Evolutionary conservation across 2,888 invertebrate species (phyloP).

Genomic region (Thalpophila matura): DNA sequence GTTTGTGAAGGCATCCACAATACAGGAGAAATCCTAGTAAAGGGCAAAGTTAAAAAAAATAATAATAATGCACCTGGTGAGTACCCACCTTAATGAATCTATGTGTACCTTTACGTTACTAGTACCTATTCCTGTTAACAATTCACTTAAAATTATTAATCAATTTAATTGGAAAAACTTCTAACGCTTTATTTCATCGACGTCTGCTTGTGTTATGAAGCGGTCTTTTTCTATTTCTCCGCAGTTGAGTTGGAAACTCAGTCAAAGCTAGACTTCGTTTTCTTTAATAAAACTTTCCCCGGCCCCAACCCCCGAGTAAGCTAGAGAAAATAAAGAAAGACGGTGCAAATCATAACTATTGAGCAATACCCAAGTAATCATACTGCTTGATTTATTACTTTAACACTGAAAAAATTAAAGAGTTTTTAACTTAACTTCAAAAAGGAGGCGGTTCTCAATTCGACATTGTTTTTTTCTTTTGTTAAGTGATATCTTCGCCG

Average conservation of each 20-base stretch:
- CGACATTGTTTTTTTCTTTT: no score
- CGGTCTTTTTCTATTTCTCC: constrained; percentile 42
- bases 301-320: constrained; percentile 12
- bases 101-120: not conserved
- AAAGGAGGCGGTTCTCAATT: no score
- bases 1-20: no score
- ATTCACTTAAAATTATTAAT: not conserved
- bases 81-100: no score
- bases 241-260: constrained; percentile 45
- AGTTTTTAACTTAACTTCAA: no score
- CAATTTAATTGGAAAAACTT: constrained; percentile 5
- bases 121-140: not conserved
- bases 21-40: no score
- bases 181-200: constrained; percentile 47
- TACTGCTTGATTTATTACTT: constrained; percentile 14
- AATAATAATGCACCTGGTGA: no score
- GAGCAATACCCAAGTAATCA: constrained; percentile 7
- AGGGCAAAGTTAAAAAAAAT: no score
- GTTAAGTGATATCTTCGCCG: no score
- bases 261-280: constrained; percentile 61
- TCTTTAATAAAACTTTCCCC: constrained; percentile 63
- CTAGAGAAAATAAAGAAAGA: constrained; percentile 42
- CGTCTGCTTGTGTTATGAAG: constrained; percentile 39
- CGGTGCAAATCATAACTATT: constrained; percentile 53
- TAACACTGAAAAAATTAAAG: not conserved